A percentile compares a stretch with the other conserved stretches of the same genome.
These are phyloP conservation scores for Enteromius radiatus DNA, from an alignment of 2,797 vertebrate species.

Conservation along the genomic window DNA sequence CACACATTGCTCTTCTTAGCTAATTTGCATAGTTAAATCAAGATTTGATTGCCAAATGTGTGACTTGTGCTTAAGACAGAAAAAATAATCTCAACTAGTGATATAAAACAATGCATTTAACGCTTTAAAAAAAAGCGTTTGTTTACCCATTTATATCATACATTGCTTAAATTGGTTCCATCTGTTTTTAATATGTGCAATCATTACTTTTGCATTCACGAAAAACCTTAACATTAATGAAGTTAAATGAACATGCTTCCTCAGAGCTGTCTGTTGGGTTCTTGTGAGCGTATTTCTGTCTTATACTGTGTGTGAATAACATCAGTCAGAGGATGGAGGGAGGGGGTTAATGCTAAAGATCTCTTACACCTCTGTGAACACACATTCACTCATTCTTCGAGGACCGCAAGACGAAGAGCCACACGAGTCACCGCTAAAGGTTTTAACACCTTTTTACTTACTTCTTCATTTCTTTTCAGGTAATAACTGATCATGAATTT, in stretches of 20 bases:
- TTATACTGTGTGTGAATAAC: background rate
- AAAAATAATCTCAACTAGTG: background rate
- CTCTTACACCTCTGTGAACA: background rate
- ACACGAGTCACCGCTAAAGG: background rate
- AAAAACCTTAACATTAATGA: background rate
- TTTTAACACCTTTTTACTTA: background rate
- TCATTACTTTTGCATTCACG: background rate
- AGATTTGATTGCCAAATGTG: slow-evolving; percentile 39
- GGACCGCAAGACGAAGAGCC: background rate
- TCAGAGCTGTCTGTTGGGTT: background rate
- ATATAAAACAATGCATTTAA: background rate
- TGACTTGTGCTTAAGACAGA: background rate
- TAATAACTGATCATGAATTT: background rate
- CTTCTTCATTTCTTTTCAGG: background rate
- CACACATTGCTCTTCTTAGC: no score
- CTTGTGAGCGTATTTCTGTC: background rate
- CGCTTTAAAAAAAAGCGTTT: background rate
- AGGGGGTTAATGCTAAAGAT: background rate
- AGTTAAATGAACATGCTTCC: background rate
- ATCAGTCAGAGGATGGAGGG: background rate
- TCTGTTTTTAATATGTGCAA: background rate
- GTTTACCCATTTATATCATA: background rate
- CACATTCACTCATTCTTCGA: background rate
- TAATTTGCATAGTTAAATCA: slow-evolving; percentile 43
- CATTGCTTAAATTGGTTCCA: background rate